Percentiles rank a stretch among this genome's conserved stretches.
Evolutionary conservation across 2,888 invertebrate genomes (phyloP).

Genomic region (Abrostola tripartita): DNA sequence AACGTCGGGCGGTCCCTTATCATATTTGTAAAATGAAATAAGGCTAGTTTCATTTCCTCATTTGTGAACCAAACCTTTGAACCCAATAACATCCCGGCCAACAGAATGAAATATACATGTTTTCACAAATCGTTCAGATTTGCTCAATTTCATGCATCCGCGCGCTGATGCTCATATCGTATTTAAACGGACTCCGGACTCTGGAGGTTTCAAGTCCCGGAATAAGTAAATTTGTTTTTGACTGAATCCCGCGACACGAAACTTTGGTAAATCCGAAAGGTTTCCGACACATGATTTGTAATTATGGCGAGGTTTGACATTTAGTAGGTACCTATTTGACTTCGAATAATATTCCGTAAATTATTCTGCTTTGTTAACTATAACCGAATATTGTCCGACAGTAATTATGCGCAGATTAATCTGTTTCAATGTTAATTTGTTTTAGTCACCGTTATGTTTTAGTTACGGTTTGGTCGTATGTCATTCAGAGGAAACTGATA

Average conservation of each 20-base stretch:
- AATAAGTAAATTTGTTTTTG: slow-evolving; percentile 57
- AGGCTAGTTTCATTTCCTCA: neutral
- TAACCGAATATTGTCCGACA: too few relatives aligned
- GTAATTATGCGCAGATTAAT: too few relatives aligned
- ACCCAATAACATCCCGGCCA: slow-evolving; percentile 5
- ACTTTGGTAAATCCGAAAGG: slow-evolving; percentile 42
- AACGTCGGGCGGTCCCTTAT: too few relatives aligned
- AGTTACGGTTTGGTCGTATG: too few relatives aligned
- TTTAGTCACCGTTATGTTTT: too few relatives aligned
- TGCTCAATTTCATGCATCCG: slow-evolving; percentile 53
- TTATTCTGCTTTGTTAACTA: too few relatives aligned
- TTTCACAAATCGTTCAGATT: slow-evolving; percentile 50
- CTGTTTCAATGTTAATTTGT: too few relatives aligned
- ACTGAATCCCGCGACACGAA: slow-evolving; percentile 40
- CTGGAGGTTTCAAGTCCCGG: slow-evolving; percentile 34
- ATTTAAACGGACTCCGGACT: slow-evolving; percentile 45
- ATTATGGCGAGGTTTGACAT: slow-evolving; percentile 22
- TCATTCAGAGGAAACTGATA: too few relatives aligned
- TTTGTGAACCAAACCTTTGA: neutral
- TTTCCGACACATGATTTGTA: slow-evolving; percentile 27
- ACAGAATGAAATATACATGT: slow-evolving; percentile 36
- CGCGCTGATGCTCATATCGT: slow-evolving; percentile 55
- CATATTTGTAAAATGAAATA: neutral
- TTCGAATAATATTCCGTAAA: too few relatives aligned
- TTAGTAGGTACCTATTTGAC: too few relatives aligned